These are phyloP conservation scores for Micromys minutus DNA, from an alignment of 2,113 vertebrate genomes.

Conservation along the genomic window DNA sequence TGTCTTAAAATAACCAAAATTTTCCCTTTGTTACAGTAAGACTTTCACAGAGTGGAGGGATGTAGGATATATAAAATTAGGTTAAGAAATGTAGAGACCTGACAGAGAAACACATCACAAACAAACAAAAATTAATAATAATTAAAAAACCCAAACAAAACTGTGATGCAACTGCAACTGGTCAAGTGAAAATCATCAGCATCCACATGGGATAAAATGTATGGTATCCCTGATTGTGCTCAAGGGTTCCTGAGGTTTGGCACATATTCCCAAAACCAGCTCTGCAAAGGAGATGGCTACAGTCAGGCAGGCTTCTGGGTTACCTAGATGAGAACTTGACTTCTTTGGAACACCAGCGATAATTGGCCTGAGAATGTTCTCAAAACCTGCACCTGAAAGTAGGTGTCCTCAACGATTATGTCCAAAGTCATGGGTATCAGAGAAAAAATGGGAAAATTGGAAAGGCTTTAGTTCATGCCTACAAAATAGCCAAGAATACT, in stretches of 20 bases:
- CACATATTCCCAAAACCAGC: background rate
- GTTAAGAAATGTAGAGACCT: background rate
- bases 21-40: background rate
- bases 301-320: background rate
- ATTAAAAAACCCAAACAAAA: too few species aligned
- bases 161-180: background rate
- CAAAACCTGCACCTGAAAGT: background rate
- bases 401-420: background rate
- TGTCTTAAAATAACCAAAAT: background rate
- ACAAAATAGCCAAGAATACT: background rate
- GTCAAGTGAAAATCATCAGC: background rate
- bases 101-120: too few species aligned
- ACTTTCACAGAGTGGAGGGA: background rate
- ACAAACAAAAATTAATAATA: background rate
- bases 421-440: background rate
- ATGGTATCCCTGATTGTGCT: background rate
- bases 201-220: background rate
- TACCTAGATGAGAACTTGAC: background rate
- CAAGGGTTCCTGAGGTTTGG: background rate
- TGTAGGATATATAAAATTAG: background rate
- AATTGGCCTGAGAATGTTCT: background rate
- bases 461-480: background rate
- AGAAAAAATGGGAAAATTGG: background rate
- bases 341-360: background rate
- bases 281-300: background rate